A percentile compares a stretch with the other conserved stretches of the same genome.
phyloP scores from a whole-genome alignment of 2,797 vertebrate species.

The Mormyrus hasselquistii region DNA sequence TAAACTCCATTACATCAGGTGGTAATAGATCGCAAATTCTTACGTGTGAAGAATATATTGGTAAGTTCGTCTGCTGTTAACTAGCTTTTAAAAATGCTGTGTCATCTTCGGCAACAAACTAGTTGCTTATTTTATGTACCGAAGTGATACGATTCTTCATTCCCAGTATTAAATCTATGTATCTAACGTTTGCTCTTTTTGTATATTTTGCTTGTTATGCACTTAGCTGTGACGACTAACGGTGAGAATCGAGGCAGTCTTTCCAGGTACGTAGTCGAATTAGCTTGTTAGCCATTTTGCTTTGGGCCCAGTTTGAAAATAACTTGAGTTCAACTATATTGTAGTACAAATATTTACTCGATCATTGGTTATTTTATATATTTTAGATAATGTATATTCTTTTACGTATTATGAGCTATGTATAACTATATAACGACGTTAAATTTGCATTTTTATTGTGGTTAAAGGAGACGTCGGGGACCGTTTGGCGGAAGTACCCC shows the following conservation, averaged over 20 bases:
- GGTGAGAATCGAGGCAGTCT: background rate
- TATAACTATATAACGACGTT: background rate
- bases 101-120: background rate
- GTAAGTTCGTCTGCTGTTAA: background rate
- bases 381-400: background rate
- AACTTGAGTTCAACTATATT: background rate
- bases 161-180: background rate
- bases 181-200: background rate
- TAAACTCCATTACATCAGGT: background rate
- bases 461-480: background rate
- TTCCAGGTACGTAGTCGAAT: background rate
- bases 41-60: background rate
- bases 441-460: background rate
- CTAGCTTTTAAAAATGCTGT: background rate
- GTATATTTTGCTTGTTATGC: background rate
- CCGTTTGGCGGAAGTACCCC: conserved; percentile 2
- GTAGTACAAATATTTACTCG: background rate
- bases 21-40: background rate
- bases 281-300: background rate
- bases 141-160: background rate
- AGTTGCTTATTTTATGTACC: background rate
- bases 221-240: background rate
- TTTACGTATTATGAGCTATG: background rate
- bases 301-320: background rate
- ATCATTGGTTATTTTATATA: background rate